Conservation (phyloP, 2,113 vertebrate species). For the Callaeas wilsoni region DNA sequence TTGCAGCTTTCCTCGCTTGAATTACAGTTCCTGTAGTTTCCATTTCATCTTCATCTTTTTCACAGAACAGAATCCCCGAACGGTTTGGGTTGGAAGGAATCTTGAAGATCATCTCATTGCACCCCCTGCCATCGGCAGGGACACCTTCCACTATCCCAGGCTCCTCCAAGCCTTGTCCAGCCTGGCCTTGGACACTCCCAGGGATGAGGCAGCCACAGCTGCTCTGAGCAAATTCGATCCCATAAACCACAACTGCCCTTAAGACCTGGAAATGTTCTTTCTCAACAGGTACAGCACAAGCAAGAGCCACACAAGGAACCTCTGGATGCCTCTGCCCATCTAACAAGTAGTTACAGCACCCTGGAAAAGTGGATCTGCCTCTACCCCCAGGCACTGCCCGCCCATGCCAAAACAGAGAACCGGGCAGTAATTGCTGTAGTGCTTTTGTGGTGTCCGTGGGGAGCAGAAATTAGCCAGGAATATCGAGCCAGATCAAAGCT, state of each 20-base stretch:
- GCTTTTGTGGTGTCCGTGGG: fast-evolving
- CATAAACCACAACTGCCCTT: neutral
- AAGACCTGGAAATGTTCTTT: neutral
- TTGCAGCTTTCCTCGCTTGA: neutral
- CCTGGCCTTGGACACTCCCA: neutral
- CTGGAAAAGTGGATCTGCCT: neutral
- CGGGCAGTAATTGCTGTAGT: neutral
- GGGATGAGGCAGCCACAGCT: neutral
- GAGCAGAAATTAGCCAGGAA: neutral
- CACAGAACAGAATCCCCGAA: neutral
- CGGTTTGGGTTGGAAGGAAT: neutral
- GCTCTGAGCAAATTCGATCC: neutral
- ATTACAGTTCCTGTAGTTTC: neutral
- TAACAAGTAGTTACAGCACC: neutral
- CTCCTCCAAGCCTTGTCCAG: neutral
- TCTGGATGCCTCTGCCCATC: neutral
- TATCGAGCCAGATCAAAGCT: neutral
- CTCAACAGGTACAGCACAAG: neutral
- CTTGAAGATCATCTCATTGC: neutral
- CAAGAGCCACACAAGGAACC: neutral
- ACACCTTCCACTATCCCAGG: neutral
- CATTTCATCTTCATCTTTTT: neutral
- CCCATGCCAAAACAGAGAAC: neutral
- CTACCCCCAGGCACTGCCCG: neutral
- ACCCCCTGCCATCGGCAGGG: neutral